Conservation (phyloP, 2,113 vertebrate species). For the Micromys minutus region DNA sequence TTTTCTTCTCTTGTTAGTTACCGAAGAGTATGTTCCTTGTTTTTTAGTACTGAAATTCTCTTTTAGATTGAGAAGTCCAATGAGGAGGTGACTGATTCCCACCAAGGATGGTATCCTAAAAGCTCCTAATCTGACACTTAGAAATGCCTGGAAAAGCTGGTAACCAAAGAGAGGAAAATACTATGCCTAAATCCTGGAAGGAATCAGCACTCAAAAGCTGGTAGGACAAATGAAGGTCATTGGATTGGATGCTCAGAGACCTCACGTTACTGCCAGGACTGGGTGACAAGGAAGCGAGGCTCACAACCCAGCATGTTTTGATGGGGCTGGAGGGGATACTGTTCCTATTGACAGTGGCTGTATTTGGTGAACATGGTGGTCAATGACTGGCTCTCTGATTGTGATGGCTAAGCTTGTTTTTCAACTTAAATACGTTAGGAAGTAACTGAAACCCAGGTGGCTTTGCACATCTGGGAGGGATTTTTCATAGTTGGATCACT, state of each 20-base stretch:
- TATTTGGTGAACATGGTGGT: not conserved
- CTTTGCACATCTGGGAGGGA: not conserved
- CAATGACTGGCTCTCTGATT: not conserved
- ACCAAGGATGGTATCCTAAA: conserved; percentile 45
- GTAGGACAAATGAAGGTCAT: not conserved
- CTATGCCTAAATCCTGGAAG: not conserved
- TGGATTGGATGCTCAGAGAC: not conserved
- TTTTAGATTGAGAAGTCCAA: conserved; percentile 52
- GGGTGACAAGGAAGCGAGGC: not conserved
- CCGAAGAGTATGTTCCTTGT: not conserved
- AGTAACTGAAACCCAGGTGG: not conserved
- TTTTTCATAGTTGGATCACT: not conserved
- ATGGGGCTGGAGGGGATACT: rapidly evolving
- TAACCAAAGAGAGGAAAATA: conserved; percentile 43
- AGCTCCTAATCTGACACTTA: not conserved
- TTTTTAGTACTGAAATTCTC: conserved; percentile 62
- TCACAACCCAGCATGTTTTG: not conserved
- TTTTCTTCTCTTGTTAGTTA: conserved; percentile 57
- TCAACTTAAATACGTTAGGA: not conserved
- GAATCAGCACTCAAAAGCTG: not conserved
- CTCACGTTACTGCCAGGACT: not conserved
- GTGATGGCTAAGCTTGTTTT: not conserved
- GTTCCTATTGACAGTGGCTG: not conserved
- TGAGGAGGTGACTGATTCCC: conserved; percentile 42
- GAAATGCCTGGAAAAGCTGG: not conserved